Evolutionary conservation across 2,888 invertebrate genomes (phyloP), one percentile per base, ranked within the genome.

Genomic region (Notodonta ziczac): DNA sequence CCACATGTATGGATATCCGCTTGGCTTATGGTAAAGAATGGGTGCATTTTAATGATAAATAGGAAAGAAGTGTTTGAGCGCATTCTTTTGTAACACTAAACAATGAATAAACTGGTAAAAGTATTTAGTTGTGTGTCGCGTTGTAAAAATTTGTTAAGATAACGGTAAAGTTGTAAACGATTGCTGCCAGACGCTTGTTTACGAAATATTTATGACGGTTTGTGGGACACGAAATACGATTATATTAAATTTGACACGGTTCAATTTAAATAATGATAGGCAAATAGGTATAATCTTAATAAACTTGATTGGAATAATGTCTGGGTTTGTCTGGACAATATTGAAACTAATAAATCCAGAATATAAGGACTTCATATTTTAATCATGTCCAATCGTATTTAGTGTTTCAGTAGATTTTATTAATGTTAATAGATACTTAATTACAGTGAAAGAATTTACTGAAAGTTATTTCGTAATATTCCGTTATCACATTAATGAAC

Each of bases 1-100:
- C 77, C 81, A 79, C 89, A 78, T 85, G 82, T 89, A 89, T 90
- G 89, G 90, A 89, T 88, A 87, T 90, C 90, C 90, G 90, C 89
- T 81, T 83, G 65, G 77, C 81, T 81, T 82, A 80, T 80, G 76
- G 78, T 77, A 77, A 79, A 81, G 83, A 85, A 85, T 86, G 80
- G 81, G 70, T 77, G 77, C 79, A 81, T 75, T 73, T 69, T 66
- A 78, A 80, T 77, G 71, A 78, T 74, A 71, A 77, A 76, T 82
- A 77, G 70, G 74, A 74, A 68, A 76, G 63, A 61, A 71, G 48
- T 53, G 63, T 67, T 56, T 60, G 64, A 68, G 58, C 64, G 44
- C 71, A 73, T 75, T 78, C 73, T 67, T 72, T 72, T 73, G 62
- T 69, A 59, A 56, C 0, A 52, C n/a, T 42, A 70, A 63, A 71